phyloP scores from a whole-genome alignment of 1,140 invertebrate species.

The Caenorhabditis remanei region DNA sequence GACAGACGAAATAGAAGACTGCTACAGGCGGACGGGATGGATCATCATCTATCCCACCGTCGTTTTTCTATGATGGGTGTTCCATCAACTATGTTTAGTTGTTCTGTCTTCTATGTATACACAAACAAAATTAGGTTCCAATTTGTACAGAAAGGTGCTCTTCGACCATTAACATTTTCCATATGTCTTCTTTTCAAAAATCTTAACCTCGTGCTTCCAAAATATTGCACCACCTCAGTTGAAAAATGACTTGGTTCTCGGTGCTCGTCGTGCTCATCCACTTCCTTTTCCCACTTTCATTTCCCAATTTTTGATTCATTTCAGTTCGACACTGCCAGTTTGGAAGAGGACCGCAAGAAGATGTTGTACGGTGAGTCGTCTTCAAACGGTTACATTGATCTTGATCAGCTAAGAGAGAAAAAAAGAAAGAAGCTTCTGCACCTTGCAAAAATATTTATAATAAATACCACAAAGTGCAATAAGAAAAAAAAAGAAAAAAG shows the following conservation, averaged over 20 bases:
- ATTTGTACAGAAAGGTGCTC: not conserved
- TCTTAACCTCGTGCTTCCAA: not conserved
- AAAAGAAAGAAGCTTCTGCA: not conserved
- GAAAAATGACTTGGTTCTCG: slow-evolving; percentile 8
- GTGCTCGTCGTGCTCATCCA: not conserved
- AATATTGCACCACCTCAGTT: not conserved
- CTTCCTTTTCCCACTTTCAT: not conserved
- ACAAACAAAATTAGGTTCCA: not conserved
- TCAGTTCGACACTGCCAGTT: slow-evolving; percentile 51
- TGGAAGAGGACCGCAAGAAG: slow-evolving; percentile 49
- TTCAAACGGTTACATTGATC: not conserved
- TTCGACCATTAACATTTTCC: not conserved
- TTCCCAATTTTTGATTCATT: slow-evolving; percentile 7
- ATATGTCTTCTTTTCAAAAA: not conserved
- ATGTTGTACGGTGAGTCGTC: slow-evolving; percentile 37
- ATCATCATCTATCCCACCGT: slow-evolving; percentile 54
- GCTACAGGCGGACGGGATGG: slow-evolving; percentile 22
- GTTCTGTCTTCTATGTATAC: not conserved
- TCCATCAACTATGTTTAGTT: slow-evolving; percentile 17
- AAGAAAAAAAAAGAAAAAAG: not conserved
- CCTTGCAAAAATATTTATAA: slow-evolving; percentile 2
- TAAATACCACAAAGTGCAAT: slow-evolving; percentile 40
- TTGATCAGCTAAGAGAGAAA: not conserved
- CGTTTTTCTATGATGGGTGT: slow-evolving; percentile 41
- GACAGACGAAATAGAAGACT: slow-evolving; percentile 42